Base-by-base conservation (phyloP, 2,113 vertebrate species). In the Microcebus lehilahytsara region DNA sequence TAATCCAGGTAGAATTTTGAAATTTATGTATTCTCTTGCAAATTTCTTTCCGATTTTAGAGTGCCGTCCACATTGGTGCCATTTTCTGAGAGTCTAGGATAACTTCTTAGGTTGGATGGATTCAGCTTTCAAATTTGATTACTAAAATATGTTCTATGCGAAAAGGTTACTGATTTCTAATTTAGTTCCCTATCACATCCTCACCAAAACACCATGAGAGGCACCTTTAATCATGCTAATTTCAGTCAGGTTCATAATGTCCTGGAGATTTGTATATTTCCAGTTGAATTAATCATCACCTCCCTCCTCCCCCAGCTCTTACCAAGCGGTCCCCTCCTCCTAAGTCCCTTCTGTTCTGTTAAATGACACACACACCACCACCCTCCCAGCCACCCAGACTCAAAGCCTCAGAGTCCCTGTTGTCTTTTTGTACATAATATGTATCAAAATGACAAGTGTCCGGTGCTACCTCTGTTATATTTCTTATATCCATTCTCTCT, bases 181-280 rank as follows among this genome's bases (percentile, higher is more conserved):
- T 97, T 97, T 97, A 94, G 91, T 69, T 97, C 37, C 75, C 85
- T 85, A 89, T 96, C 90, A 96, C 94, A 88, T 87, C 37, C 72
- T 97, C 85, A 97, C 92, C 87, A 95, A 97, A 97, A 89, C 90
- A 96, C 98, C 23, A 75, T 77, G 85, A 97, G 95, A 97, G 94
- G 66, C 51, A 96, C 96, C 89, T 97, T 97, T 98, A 97, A 98
- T 97, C 91, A 97, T 97, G 97, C 93, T 97, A 96, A 97, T 97
- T 97, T 96, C 71, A 88, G 72, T 62, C 93, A 97, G 90, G 81
- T 95, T 97, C 93, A n/a, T 88, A 95, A 95, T 97, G 93, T 97
- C 95, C 95, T 96, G 96, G 90, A 97, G 96, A 97, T 97, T 85
- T 94, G 96, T 94, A 75, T 78, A 94, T 97, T 97, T 97, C 88